Percentiles rank a stretch among this genome's conserved stretches.
These are phyloP conservation scores for Parascotia fuliginaria DNA, from an alignment of 2,888 invertebrate genomes.

Conservation along the genomic window DNA sequence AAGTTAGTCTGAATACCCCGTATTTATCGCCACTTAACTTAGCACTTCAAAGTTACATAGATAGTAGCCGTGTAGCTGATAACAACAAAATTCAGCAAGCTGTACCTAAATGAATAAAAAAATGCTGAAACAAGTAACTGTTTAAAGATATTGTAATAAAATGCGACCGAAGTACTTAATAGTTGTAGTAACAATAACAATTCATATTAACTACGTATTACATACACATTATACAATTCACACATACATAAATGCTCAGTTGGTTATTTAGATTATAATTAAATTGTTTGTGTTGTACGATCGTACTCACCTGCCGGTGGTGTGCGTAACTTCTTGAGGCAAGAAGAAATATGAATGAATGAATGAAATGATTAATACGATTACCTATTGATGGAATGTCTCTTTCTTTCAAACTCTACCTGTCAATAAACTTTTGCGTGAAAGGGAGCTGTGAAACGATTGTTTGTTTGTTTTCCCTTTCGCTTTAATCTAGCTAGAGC, in stretches of 20 bases:
- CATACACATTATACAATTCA: not conserved
- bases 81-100: not conserved
- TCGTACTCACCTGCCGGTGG: not conserved
- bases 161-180: not conserved
- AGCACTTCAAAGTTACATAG: no score
- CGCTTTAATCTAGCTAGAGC: not conserved
- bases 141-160: constrained; percentile 16
- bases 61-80: not conserved
- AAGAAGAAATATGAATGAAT: no score
- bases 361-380: no score
- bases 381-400: no score
- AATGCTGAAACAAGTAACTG: constrained; percentile 12
- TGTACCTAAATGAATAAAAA: not conserved
- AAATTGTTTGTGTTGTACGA: not conserved
- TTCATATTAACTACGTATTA: not conserved
- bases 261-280: not conserved
- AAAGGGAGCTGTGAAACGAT: constrained; percentile 11
- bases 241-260: not conserved
- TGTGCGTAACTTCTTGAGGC: no score
- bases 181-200: constrained; percentile 2
- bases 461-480: not conserved
- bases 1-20: no score
- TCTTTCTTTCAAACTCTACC: no score
- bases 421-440: not conserved
- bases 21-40: no score